Percentiles rank a stretch among this genome's conserved stretches.
Conservation (phyloP, 2,888 invertebrate species). For the Cinara cedri region DNA sequence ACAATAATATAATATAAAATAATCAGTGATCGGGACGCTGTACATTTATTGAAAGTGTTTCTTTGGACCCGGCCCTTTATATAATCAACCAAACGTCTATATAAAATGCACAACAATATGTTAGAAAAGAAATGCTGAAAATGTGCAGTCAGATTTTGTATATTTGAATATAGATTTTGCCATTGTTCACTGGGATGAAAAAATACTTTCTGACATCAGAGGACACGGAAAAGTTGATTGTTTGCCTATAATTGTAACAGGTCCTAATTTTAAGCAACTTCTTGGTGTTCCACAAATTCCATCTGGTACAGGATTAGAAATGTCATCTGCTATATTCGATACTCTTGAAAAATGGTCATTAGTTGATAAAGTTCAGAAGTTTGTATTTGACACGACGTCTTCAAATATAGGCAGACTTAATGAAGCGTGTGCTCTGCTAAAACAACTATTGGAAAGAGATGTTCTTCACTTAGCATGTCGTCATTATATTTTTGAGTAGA, state of each 20-base stretch:
- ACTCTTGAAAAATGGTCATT: no score
- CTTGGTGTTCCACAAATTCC: background rate
- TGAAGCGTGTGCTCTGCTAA: slow-evolving; percentile 44
- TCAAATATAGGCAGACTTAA: no score
- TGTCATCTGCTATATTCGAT: no score
- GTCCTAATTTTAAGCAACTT: no score
- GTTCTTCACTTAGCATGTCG: slow-evolving; percentile 60
- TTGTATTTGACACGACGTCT: no score
- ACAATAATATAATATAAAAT: no score
- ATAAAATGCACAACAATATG: slow-evolving; percentile 2
- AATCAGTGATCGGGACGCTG: slow-evolving; percentile 19
- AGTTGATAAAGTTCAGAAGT: no score
- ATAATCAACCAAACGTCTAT: slow-evolving; percentile 13
- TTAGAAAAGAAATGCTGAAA: slow-evolving; percentile 29
- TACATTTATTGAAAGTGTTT: slow-evolving; percentile 35
- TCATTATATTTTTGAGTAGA: slow-evolving; percentile 60
- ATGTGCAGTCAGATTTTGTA: slow-evolving; percentile 7
- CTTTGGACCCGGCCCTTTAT: slow-evolving; percentile 25
- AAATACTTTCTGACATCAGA: no score
- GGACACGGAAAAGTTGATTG: no score
- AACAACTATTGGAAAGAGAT: slow-evolving; percentile 59
- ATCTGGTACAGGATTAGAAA: no score
- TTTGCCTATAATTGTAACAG: background rate
- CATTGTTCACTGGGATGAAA: slow-evolving; percentile 34
- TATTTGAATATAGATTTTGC: slow-evolving; percentile 8